These are phyloP conservation scores for Myoxocephalus aenaeus DNA, from an alignment of 2,797 vertebrate genomes.

Conservation along the genomic window DNA sequence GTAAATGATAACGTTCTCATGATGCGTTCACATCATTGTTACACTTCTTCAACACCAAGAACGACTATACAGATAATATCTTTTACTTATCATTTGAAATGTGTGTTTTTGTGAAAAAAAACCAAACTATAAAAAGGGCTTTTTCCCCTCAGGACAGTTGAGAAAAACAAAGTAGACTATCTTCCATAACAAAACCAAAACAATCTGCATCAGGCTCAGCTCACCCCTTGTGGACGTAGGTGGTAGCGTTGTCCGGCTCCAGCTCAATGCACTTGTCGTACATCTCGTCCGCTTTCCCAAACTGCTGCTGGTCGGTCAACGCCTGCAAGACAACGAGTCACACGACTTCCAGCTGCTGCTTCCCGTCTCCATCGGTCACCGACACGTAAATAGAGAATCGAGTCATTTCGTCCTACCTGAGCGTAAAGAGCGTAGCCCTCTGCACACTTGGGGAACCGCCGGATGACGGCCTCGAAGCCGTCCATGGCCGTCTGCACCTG, in stretches of 20 bases:
- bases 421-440: conserved; percentile 98
- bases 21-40: too few species aligned
- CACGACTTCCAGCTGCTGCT: neutral
- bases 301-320: conserved; percentile 98
- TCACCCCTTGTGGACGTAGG: conserved; percentile 99
- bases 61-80: too few species aligned
- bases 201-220: too few species aligned
- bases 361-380: neutral
- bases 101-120: too few species aligned
- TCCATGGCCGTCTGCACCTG: conserved; percentile 97
- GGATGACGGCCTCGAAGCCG: conserved; percentile 97
- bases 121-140: too few species aligned
- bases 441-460: conserved; percentile 95
- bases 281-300: conserved; percentile 99
- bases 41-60: too few species aligned
- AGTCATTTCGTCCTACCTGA: conserved; percentile 83
- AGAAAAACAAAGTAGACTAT: too few species aligned
- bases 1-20: too few species aligned
- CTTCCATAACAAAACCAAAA: too few species aligned
- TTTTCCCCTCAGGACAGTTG: too few species aligned
- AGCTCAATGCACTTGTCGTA: conserved; percentile 99
- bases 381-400: neutral
- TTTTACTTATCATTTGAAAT: too few species aligned
- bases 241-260: conserved; percentile 98
- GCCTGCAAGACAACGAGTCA: conserved; percentile 84